Evolutionary conservation across 2,797 vertebrate genomes (phyloP), one percentile per base, ranked within the genome.

Genomic region (Crotalus adamanteus): DNA sequence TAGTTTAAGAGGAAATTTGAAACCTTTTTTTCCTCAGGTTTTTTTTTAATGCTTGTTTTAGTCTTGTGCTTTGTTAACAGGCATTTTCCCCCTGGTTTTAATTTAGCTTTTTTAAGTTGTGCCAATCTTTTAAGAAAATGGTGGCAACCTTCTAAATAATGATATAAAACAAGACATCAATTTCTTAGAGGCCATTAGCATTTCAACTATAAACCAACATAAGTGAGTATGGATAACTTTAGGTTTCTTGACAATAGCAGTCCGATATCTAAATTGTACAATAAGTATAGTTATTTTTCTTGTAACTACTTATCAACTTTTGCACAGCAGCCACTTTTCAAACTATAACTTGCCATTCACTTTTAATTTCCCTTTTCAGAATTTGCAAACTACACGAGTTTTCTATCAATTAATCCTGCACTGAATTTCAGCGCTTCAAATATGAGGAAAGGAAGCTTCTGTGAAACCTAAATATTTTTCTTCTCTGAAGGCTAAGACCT

Each of bases 401-500:
- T 96, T 97, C 93, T 91, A 25, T 9, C 95, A 95, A 96, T 92
- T 94, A 95, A 93, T 78, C 92, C 63, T 92, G 47, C 91, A 94
- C 95, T 93, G 95, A 60, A 92, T 87, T 91, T 88, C 91, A 73
- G 91, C 92, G 92, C 93, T 16, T 94, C 53, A 89, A 96, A 96
- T 95, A 96, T 95, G 90, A 95, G 94, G 31, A 53, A 42, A 78
- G 94, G 88, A 94, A 97, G 95, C 94, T 91, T 96, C 95, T 97
- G 94, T 96, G 96, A 96, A 97, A 97, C 89, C 94, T 95, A 95
- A 96, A 94, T 96, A 95, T 94, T 94, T 93, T 92, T 91, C 93
- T 92, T 96, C 97, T 97, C 96, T 94, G 83, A 97, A 97, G 96
- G 96, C 96, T 93, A 25, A 96, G 97, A 97, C 96, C 97, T 95